These are phyloP conservation scores for Xylocopa sonorina DNA, from an alignment of 1,140 invertebrate genomes.

Conservation along the genomic window DNA sequence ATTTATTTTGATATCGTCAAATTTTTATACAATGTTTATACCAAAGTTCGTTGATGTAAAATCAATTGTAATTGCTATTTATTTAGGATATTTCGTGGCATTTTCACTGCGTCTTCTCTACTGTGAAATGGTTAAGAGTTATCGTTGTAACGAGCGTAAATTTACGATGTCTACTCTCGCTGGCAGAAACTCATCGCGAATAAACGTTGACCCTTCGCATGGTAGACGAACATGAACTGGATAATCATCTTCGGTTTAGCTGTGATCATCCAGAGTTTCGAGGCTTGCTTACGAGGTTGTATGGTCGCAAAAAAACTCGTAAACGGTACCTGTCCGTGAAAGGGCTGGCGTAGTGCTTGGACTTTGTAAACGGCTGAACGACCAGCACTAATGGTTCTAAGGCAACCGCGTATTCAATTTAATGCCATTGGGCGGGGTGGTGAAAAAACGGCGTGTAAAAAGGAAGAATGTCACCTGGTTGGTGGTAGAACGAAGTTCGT, in stretches of 20 bases:
- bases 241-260: conserved; percentile 19
- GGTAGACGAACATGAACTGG: not conserved
- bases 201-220: conserved; percentile 38
- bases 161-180: conserved; percentile 5
- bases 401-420: not conserved
- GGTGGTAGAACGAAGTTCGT: not conserved
- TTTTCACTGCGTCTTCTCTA: not conserved
- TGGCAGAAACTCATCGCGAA: not conserved
- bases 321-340: not conserved
- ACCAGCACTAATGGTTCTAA: conserved; percentile 2
- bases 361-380: not conserved
- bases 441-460: too few relatives aligned
- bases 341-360: not conserved
- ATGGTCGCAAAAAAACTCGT: conserved; percentile 1
- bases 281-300: not conserved
- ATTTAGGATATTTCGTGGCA: not conserved
- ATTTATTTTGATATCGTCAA: too few relatives aligned
- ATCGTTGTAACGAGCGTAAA: conserved; percentile 39
- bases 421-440: not conserved
- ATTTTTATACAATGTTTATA: too few relatives aligned
- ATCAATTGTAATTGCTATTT: not conserved
- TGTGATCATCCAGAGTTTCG: conserved; percentile 16
- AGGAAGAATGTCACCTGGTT: not conserved
- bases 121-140: not conserved
- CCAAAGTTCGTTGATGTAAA: not conserved